Base-by-base conservation (phyloP, 2,797 vertebrate genomes). In the Enoplosus armatus region DNA sequence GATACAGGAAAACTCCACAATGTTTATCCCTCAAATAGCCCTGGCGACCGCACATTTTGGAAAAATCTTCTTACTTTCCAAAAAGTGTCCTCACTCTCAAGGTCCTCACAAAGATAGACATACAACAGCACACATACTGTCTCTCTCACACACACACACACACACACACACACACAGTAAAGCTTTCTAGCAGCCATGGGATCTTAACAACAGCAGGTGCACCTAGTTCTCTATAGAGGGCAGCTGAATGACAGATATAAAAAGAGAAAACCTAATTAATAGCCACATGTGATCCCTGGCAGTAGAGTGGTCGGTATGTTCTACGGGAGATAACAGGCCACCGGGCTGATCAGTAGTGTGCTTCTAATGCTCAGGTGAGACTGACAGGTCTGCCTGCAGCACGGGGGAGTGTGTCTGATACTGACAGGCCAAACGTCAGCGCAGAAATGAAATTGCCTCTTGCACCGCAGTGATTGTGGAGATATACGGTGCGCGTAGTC, bases 161-260 rank as follows among this genome's bases (percentile, higher is more conserved):
- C 41, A 59, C 64, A 68, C 14, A 51, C 35, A 72, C 24, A 29
- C 47, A 51, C 39, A 31, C 16, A 76, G 72, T 45, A 58, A 83
- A 77, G 77, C 74, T 81, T 54, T 78, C 58, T 2, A 20, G 53
- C 60, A 62, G 64, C 53, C 79, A 64, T 1, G 24, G 70, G 76
- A 72, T 87, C 82, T 58, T 76, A 74, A 80, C 78, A 88, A 68
- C 64, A 89, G 84, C 89, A 90, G 87, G 80, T 91, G 88, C 77
- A 54, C 33, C 50, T 83, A 80, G 89, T 86, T 83, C 87, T 61
- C 15, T 59, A 41, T 51, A 78, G 79, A 91, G 89, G 87, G 82
- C 89, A 79, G 58, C 54, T 87, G 76, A 85, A 87, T 91, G 90
- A 86, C 84, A 82, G 59, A 87, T 88, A 81, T 65, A 63, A 87